Base-by-base conservation (phyloP, 1,140 invertebrate genomes). In the Agraylea sexmaculata region DNA sequence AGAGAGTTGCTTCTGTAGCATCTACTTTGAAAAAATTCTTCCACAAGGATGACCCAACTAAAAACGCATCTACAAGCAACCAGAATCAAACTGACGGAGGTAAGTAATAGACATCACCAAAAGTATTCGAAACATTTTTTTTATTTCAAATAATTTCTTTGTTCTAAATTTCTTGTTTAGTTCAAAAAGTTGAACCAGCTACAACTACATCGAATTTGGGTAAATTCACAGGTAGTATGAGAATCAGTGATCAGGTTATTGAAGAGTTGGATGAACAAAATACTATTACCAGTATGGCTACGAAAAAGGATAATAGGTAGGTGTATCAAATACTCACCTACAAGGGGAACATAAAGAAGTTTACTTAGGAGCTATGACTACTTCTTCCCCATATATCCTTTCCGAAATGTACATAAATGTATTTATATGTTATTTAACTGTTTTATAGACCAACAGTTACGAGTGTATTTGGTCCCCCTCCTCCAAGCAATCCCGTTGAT, bases 261-360 rank as follows among this genome's bases (percentile, higher is more conserved):
- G 82, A 86, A 54, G 83, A 87, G 56, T 78, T 85, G 0, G 83
- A 86, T 47, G 83, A 87, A 51, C 82, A 86, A 54, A 66, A 74
- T 44, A 86, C 83, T 3, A 76, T 83, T 32, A 83, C 74, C 0
- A 83, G 81, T 11, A 76, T 77, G 62, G 68, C 70, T 10, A 48
- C 66, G 51, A 57, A 73, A 60, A 52, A 68, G 21, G 59, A 74
- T 52, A 39, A 60, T 53, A 51, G 61, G 62, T 63, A 22, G 2
- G 12, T 38, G 13, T 13, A 22, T 32, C 8, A 32, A 13, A 32
- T 64, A 66, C 25, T 59, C 66, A n/a, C n/a, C n/a, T n/a, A 3
- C 51, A 59, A 37, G 62, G 39, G 30, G 6, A 31, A 31, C 6
- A 31, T 31, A 31, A 12, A 12, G 30, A 31, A 8, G 16, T 31